These are phyloP conservation scores for Catharus fuscescens DNA, from an alignment of 2,113 vertebrate genomes.

Conservation along the genomic window DNA sequence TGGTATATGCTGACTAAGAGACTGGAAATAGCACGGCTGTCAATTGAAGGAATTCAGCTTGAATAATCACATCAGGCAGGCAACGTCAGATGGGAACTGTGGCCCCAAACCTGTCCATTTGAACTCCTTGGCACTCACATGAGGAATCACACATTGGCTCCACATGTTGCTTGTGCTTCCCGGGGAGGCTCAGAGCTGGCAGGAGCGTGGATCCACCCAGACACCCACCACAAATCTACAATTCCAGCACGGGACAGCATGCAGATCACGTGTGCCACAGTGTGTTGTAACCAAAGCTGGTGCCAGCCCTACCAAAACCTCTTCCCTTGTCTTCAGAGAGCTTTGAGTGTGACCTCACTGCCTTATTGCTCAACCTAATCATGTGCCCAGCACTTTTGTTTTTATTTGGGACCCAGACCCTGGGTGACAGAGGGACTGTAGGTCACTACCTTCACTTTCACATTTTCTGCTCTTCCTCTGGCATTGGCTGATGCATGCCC, in stretches of 20 bases:
- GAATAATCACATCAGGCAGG: neutral
- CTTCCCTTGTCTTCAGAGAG: neutral
- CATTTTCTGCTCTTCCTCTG: neutral
- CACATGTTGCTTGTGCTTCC: neutral
- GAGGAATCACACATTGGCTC: neutral
- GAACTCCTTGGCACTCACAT: neutral
- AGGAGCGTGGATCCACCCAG: accelerated
- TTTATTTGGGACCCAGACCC: neutral
- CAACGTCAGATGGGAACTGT: neutral
- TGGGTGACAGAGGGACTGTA: neutral
- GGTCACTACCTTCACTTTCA: neutral
- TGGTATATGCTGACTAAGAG: conserved; percentile 40
- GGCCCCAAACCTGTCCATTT: conserved; percentile 9
- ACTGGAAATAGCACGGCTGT: conserved; percentile 24
- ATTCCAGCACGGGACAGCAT: accelerated
- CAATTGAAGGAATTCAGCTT: conserved; percentile 41
- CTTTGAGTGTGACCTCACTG: neutral
- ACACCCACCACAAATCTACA: accelerated
- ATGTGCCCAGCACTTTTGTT: accelerated
- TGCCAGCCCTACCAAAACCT: neutral
- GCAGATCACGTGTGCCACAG: too few species aligned
- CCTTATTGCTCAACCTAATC: neutral
- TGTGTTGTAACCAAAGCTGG: neutral
- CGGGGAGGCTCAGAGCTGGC: accelerated
- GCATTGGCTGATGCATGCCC: accelerated